Conservation (phyloP, 2,797 vertebrate genomes). For the Betta splendens region DNA sequence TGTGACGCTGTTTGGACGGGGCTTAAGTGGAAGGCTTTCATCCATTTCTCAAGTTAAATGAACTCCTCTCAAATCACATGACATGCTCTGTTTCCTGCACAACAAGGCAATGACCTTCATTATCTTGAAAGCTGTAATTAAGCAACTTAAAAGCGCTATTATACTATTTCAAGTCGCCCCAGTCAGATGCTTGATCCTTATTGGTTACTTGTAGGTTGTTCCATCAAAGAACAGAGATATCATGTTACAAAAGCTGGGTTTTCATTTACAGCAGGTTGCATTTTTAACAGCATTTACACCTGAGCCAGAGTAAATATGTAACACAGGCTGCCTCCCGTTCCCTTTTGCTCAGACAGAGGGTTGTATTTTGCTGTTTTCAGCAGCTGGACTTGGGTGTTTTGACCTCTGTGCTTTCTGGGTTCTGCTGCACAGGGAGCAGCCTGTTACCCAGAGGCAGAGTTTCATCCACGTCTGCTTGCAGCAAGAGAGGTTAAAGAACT, state of each 20-base stretch:
- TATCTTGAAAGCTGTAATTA: conserved; percentile 60
- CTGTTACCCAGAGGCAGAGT: conserved; percentile 26
- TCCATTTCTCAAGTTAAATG: conserved; percentile 44
- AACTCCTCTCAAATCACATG: conserved; percentile 41
- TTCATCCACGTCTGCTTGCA: conserved; percentile 43
- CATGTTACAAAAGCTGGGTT: conserved; percentile 19
- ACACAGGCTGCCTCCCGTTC: conserved; percentile 25
- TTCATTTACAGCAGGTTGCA: not conserved
- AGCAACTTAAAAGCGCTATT: conserved; percentile 47
- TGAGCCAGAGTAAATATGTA: conserved; percentile 40
- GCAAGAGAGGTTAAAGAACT: conserved; percentile 65
- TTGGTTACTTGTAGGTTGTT: conserved; percentile 4
- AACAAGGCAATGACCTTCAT: conserved; percentile 61
- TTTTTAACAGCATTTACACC: conserved; percentile 17
- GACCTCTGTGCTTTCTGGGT: conserved; percentile 61
- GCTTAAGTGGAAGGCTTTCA: conserved; percentile 43
- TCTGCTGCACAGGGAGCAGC: conserved; percentile 24
- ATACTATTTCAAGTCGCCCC: conserved; percentile 32
- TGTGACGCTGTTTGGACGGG: conserved; percentile 30
- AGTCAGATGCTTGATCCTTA: conserved; percentile 24
- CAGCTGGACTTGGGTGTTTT: conserved; percentile 29
- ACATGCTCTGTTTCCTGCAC: conserved; percentile 59
- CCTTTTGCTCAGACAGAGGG: conserved; percentile 37
- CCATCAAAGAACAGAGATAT: conserved; percentile 1
- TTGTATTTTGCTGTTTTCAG: conserved; percentile 67